phyloP scores from a whole-genome alignment of 2,113 vertebrate genomes.

The Eolophus roseicapilla region DNA sequence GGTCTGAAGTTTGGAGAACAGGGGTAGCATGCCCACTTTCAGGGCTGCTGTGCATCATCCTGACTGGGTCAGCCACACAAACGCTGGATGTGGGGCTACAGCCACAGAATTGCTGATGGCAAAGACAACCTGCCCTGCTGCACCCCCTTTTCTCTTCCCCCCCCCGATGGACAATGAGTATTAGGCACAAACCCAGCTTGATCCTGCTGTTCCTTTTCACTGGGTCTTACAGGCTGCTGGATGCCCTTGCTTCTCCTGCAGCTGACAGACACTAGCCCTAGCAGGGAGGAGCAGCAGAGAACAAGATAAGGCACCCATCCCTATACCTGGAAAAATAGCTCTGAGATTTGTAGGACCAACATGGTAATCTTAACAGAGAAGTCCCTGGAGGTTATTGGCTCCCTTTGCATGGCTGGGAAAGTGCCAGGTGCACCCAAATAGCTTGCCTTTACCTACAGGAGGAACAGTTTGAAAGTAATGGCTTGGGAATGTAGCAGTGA shows the following conservation, averaged over 20 bases:
- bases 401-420: not conserved
- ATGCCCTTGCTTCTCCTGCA: not conserved
- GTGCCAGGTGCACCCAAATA: not conserved
- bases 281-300: not conserved
- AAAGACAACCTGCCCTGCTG: not conserved
- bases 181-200: not conserved
- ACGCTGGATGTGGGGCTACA: fast-evolving
- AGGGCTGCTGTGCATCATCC: not conserved
- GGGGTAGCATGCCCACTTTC: fast-evolving
- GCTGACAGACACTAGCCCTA: not conserved
- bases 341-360: not conserved
- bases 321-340: not conserved
- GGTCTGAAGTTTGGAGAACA: not conserved
- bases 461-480: not conserved
- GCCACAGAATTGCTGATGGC: fast-evolving
- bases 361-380: not conserved
- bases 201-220: not conserved
- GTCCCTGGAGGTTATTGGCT: not conserved
- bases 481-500: not conserved
- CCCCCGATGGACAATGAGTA: fast-evolving
- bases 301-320: fast-evolving
- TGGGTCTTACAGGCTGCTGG: not conserved
- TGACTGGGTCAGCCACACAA: fast-evolving
- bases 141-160: fast-evolving
- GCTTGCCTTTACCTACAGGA: not conserved